A percentile compares a stretch with the other conserved stretches of the same genome.
Conservation (phyloP, 2,797 vertebrate genomes). For the Tenualosa thibaudeaui region DNA sequence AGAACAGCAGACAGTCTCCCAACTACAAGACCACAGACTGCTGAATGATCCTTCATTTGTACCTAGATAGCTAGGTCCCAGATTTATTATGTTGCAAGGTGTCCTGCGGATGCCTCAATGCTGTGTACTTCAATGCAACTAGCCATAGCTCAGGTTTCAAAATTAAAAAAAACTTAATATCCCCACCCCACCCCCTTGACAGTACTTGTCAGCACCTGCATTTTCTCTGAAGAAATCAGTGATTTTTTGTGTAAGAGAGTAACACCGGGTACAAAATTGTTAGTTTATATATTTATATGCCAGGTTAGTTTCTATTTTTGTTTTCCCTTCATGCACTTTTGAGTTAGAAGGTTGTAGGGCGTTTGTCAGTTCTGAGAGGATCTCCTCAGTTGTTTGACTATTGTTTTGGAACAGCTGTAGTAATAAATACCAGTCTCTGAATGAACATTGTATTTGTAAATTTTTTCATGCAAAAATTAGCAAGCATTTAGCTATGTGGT, state of each 20-base stretch:
- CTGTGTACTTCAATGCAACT: not conserved
- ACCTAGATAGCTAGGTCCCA: not conserved
- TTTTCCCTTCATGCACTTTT: slow-evolving; percentile 86
- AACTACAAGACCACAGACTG: not conserved
- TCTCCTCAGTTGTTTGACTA: slow-evolving; percentile 60
- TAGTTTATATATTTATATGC: slow-evolving; percentile 66
- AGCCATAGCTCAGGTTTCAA: not conserved
- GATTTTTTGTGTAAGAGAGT: slow-evolving; percentile 42
- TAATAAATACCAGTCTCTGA: slow-evolving; percentile 56
- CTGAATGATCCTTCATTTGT: not conserved
- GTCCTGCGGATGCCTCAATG: not conserved
- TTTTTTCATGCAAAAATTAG: not conserved
- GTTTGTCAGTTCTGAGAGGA: slow-evolving; percentile 59
- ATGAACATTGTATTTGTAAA: not conserved
- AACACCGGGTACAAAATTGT: slow-evolving; percentile 63
- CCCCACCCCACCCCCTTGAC: not conserved
- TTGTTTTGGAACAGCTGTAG: slow-evolving; percentile 72
- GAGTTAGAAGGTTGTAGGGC: slow-evolving; percentile 71
- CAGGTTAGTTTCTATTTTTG: slow-evolving; percentile 70
- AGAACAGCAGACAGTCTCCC: not conserved
- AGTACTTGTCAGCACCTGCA: not conserved
- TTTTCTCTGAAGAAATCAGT: slow-evolving; percentile 25
- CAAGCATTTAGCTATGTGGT: not conserved
- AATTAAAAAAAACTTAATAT: not conserved
- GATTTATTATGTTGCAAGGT: not conserved